Base-by-base conservation (phyloP, 2,888 invertebrate genomes). In the Ectropis crepuscularia region DNA sequence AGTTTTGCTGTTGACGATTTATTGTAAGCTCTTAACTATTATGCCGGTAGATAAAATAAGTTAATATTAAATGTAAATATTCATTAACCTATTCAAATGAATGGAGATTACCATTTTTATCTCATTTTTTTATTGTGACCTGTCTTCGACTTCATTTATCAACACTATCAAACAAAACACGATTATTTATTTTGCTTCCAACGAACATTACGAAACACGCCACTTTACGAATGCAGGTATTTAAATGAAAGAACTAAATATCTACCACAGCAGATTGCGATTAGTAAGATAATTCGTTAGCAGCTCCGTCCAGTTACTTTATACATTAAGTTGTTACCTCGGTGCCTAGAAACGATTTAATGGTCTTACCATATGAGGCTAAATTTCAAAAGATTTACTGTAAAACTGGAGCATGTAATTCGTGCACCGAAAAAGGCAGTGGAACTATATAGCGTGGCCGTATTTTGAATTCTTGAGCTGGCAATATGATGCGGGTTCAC, bases 331-430 rank as follows among this genome's bases (percentile, higher is more conserved):
- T 7, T 6, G 36, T 6, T 10, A 10, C 11, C 6, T 11, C 5
- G 49, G 38, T 43, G n/a, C 61, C 49, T 63, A 68, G 58, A 66
- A 74, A 68, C 53, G 12, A 67, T 63, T 73, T 72, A 68, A 72
- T 63, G 39, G 58, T 61, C 55, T 65, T 64, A 51, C 73, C 67
- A 62, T 68, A 61, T 68, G 53, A 65, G 68, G 61, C 63, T 60
- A 69, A 71, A 71, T 76, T 62, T 70, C 68, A 68, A 67, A 67
- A 62, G 68, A 68, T 67, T 70, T 68, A 69, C 64, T 61, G 62
- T 69, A 63, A 75, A 78, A 75, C 71, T 73, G 68, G 70, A 74
- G 67, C 71, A 69, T 63, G 59, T 62, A 57, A 62, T 5, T 38
- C 12, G 57, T 48, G 50, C 53, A 57, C 61, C 58, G 46, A 64